These are phyloP conservation scores for Sakesphorus luctuosus DNA, from an alignment of 2,113 vertebrate genomes.

Conservation along the genomic window DNA sequence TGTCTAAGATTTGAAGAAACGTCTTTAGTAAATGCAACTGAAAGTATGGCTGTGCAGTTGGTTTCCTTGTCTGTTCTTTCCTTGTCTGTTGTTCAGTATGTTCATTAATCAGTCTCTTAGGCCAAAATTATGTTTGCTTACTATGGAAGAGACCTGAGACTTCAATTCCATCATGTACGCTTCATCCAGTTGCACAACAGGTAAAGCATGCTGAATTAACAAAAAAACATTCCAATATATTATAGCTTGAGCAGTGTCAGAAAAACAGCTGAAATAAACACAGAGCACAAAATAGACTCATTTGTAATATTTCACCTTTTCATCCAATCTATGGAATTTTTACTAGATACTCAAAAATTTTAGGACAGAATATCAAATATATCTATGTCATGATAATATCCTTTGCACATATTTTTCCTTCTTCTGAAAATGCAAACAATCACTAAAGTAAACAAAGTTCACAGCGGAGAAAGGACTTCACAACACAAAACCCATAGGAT, in stretches of 20 bases:
- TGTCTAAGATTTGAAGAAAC: not conserved
- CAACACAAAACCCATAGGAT: too few species aligned
- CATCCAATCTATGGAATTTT: not conserved
- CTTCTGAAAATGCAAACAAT: not conserved
- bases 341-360: not conserved
- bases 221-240: not conserved
- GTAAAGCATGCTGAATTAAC: not conserved
- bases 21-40: not conserved
- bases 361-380: not conserved
- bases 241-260: not conserved
- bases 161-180: not conserved
- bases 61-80: not conserved
- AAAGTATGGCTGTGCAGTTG: not conserved
- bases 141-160: not conserved
- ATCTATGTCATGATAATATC: not conserved
- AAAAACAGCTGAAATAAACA: not conserved
- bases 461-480: too few species aligned
- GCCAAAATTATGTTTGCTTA: not conserved
- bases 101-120: not conserved
- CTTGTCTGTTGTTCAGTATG: not conserved
- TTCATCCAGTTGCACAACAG: not conserved
- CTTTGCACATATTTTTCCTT: not conserved
- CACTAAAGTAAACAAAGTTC: too few species aligned
- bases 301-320: not conserved
- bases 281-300: not conserved